Percentiles rank a stretch among this genome's conserved stretches.
Evolutionary conservation across 2,888 invertebrate genomes (phyloP).

Genomic region (Brachyptera risi): DNA sequence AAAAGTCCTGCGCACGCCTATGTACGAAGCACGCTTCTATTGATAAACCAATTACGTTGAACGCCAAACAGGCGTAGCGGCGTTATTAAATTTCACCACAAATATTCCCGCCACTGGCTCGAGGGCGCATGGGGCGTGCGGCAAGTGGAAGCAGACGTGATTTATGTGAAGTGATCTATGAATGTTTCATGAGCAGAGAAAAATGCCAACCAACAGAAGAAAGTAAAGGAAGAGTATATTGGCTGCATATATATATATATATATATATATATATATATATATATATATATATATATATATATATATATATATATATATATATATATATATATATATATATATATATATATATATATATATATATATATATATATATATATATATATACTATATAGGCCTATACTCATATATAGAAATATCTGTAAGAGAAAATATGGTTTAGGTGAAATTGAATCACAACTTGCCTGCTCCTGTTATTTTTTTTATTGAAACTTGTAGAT

Average conservation of each 20-base stretch:
- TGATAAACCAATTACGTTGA: slow-evolving; percentile 28
- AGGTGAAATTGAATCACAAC: neutral
- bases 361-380: too few relatives aligned
- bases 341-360: too few relatives aligned
- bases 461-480: too few relatives aligned
- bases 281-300: too few relatives aligned
- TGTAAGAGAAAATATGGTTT: slow-evolving; percentile 11
- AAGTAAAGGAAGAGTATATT: neutral
- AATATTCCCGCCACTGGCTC: neutral
- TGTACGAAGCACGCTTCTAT: slow-evolving; percentile 5
- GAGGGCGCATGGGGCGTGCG: neutral
- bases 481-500: too few relatives aligned
- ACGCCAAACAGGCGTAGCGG: neutral
- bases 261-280: too few relatives aligned
- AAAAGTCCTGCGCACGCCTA: too few relatives aligned
- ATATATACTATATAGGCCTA: too few relatives aligned
- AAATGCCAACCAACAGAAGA: neutral
- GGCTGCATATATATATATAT: too few relatives aligned
- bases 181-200: slow-evolving; percentile 29
- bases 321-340: too few relatives aligned
- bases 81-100: slow-evolving; percentile 17
- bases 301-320: too few relatives aligned
- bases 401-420: too few relatives aligned
- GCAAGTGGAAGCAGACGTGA: slow-evolving; percentile 24
- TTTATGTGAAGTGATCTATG: slow-evolving; percentile 29